Base-by-base conservation (phyloP, 2,888 invertebrate species). In the Craniophora ligustri region DNA sequence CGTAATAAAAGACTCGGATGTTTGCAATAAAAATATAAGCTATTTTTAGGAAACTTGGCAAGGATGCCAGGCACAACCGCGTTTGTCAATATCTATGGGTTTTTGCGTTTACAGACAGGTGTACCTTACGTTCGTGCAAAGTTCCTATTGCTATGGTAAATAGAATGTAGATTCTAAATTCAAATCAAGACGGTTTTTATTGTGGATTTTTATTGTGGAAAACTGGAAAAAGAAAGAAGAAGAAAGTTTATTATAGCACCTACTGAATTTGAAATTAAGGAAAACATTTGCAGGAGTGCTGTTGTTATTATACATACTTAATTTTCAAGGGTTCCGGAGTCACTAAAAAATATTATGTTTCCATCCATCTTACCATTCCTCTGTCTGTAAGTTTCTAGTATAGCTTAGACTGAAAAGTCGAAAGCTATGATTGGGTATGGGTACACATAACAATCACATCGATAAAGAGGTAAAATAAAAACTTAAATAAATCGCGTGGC, bases 1-100 rank as follows among this genome's bases (percentile, higher is more conserved):
- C 21, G 61, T 42, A 61, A 61, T 66, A 65, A 61, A 66, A 65
- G 42, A 47, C 1, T 56, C 40, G 34, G 44, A 56, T 61, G 56
- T 21, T 44, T 44, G 42, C 42, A 47, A 56, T 65, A 66, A 55
- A 65, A 61, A 61, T 50, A 48, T 32, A 15, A 40, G 44, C 47
- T 61, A 56, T 61, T 56, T 66, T 65, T 48, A 44, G 47, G 11
- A 28, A 51, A 50, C 5, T 65, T 67, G 56, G 44, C 65, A 54
- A 49, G 38, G 31, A 35, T 15, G 10, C 7, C 13, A n/a, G n/a
- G 35, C 30, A 38, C 30, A 19, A 10, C 19, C 19, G 7, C 3
- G 21, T 15, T 46, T 49, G 45, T 65, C 55, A 54, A 54, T 64
- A 60, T 46, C 47, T 40, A 41, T 34, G 41, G 28, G 15, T 35